Base-by-base conservation (phyloP, 2,888 invertebrate genomes). In the Nomada lathburiana region DNA sequence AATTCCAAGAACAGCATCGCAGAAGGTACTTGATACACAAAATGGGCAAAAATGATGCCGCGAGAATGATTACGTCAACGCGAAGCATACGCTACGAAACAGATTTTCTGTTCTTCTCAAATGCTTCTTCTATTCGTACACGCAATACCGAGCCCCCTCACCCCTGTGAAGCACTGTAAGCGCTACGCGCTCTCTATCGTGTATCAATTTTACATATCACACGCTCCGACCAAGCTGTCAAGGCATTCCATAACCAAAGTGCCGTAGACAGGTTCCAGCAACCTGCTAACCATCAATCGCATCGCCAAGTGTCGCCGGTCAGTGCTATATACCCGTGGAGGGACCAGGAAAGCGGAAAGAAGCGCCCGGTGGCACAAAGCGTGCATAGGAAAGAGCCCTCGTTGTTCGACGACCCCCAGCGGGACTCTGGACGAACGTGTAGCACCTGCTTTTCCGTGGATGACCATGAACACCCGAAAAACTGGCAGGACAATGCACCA, bases 401-500 rank as follows among this genome's bases (percentile, higher is more conserved):
- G 73, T 76, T 77, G 77, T 13, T 59, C 80, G 50, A 29, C 64
- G 77, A 85, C 80, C 84, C 76, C 80, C 80, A 72, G 70, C 68
- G 60, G 75, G 73, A 77, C 42, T 23, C 65, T 52, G 68, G 80
- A 71, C 62, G 82, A 52, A 82, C 84, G 65, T 42, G 29, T 75
- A 81, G 55, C 88, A 88, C 88, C 88, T 88, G 88, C 85, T 76
- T 75, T 55, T 65, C 60, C 74, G 44, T 50, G 57, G 82, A 79
- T 74, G 78, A 64, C 80, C 81, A 55, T 80, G 82, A 71, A 77
- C 67, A 65, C 73, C 79, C 85, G 57, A 73, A 87, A 47, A 91
- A 90, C 88, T 90, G 87, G 82, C 89, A 86, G 89, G 85, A 90
- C 90, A 91, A 91, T 91, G 82, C 85, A 86, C 89, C 91, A 91